Percentiles rank a stretch among this genome's conserved stretches.
Evolutionary conservation across 2,888 invertebrate genomes (phyloP).

Genomic region (Clunio marinus): DNA sequence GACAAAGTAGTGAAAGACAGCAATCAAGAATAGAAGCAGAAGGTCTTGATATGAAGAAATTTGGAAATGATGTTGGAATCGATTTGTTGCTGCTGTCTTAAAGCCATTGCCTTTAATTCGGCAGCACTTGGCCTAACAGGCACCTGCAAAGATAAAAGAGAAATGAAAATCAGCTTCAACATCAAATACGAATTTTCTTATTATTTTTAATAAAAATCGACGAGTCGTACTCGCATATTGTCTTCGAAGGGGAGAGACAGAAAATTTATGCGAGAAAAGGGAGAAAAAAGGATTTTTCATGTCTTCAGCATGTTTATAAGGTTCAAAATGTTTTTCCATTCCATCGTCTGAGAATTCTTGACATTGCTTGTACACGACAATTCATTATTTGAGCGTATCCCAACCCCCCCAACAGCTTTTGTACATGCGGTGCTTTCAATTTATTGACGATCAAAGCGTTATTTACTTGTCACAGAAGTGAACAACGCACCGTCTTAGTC

Average conservation of each 20-base stretch:
- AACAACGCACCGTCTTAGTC: neutral
- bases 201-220: neutral
- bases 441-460: neutral
- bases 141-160: conserved; percentile 61
- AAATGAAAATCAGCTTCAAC: neutral
- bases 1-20: too few species aligned
- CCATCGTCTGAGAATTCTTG: neutral
- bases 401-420: neutral
- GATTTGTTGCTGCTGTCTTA: conserved; percentile 95
- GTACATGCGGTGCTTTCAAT: neutral
- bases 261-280: neutral
- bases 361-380: neutral
- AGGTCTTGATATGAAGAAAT: too few species aligned
- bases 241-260: neutral
- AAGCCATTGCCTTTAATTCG: conserved; percentile 97
- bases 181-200: neutral
- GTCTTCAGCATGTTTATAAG: too few species aligned
- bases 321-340: too few species aligned
- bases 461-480: neutral
- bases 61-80: conserved; percentile 95
- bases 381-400: neutral
- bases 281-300: neutral
- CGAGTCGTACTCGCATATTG: neutral
- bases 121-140: conserved; percentile 89
- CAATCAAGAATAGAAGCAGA: too few species aligned